These are phyloP conservation scores for Pseudopipra pipra DNA, from an alignment of 2,113 vertebrate species.

Conservation along the genomic window DNA sequence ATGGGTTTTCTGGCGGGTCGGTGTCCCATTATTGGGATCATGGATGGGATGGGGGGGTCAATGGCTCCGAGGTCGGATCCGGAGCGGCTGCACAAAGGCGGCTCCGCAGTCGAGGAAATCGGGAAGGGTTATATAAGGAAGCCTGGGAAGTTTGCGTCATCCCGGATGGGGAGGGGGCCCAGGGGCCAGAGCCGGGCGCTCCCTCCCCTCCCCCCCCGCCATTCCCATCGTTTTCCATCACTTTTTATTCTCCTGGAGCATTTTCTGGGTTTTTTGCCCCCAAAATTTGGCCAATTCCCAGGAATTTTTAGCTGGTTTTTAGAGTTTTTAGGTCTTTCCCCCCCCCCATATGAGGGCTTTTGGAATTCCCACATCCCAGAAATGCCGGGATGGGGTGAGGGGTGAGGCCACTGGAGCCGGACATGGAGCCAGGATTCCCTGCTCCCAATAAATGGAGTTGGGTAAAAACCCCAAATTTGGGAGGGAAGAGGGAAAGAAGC, in stretches of 20 bases:
- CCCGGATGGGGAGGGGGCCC: neutral
- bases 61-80: neutral
- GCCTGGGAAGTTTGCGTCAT: constrained; percentile 70
- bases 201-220: neutral
- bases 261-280: neutral
- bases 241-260: neutral
- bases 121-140: constrained; percentile 70
- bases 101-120: constrained; percentile 73
- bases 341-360: neutral
- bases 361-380: neutral
- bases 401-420: neutral
- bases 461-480: neutral
- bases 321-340: neutral
- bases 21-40: no score
- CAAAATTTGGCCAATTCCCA: accelerated
- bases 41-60: no score
- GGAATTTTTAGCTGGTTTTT: neutral
- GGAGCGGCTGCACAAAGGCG: constrained; percentile 61
- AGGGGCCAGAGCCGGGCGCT: neutral
- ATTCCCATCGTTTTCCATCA: neutral
- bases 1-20: no score
- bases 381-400: neutral
- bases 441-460: accelerated
- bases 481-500: neutral
- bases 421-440: accelerated